Conservation (phyloP, 2,888 invertebrate genomes). For the Tortricodes alternella region DNA sequence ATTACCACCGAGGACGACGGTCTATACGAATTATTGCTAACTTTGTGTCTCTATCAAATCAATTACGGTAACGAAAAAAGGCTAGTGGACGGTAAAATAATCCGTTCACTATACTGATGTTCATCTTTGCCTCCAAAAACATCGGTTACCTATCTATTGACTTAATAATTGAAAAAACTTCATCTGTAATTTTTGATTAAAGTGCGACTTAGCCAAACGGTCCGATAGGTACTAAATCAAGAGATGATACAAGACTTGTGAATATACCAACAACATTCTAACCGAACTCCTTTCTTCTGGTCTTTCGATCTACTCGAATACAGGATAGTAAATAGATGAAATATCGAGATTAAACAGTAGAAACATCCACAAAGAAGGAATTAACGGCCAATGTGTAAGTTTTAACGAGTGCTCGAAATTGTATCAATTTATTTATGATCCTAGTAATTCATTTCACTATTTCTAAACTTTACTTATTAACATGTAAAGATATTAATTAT, state of each 20-base stretch:
- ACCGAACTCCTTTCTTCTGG: constrained; percentile 71
- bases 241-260: too few species aligned
- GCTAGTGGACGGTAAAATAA: constrained; percentile 11
- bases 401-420: constrained; percentile 81
- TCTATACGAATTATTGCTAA: constrained; percentile 69
- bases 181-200: neutral
- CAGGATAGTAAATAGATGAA: constrained; percentile 71
- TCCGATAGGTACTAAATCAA: constrained; percentile 32
- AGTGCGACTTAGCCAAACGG: constrained; percentile 30
- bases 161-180: neutral
- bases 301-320: constrained; percentile 75
- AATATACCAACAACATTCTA: constrained; percentile 57
- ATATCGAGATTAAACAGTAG: constrained; percentile 67
- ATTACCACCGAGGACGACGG: too few species aligned
- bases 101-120: constrained; percentile 11
- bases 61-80: constrained; percentile 31
- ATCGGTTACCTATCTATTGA: neutral
- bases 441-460: constrained; percentile 80
- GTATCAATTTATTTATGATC: constrained; percentile 72
- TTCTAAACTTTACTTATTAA: constrained; percentile 75
- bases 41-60: constrained; percentile 57
- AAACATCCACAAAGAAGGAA: constrained; percentile 73
- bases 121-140: neutral
- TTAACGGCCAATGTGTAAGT: constrained; percentile 79
- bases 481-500: constrained; percentile 42